phyloP scores from a whole-genome alignment of 1,140 invertebrate genomes.

The Danaus melanippus region DNA sequence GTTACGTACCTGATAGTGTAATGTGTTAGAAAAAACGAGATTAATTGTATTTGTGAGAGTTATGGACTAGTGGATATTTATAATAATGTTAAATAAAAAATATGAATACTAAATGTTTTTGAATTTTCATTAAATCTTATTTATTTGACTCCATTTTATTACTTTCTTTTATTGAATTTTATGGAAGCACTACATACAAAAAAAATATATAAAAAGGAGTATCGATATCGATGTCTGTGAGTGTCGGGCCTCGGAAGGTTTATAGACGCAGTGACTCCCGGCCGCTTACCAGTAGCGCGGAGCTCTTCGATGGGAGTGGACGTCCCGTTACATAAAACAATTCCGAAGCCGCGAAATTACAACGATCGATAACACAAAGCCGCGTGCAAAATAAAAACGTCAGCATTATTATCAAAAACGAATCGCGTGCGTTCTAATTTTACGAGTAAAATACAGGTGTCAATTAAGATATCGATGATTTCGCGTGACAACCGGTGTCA shows the following conservation, averaged over 20 bases:
- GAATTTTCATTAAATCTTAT: no score
- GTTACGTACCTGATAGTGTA: no score
- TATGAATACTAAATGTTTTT: no score
- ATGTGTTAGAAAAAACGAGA: no score
- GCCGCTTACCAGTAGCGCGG: slow-evolving; percentile 48
- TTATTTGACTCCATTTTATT: no score
- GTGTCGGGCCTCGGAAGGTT: slow-evolving; percentile 22
- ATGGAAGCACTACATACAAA: no score
- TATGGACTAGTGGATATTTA: no score
- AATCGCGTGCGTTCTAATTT: slow-evolving; percentile 7
- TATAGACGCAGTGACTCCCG: slow-evolving; percentile 59
- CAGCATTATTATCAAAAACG: slow-evolving; percentile 10
- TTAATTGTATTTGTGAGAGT: no score
- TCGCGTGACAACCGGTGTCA: slow-evolving; percentile 54
- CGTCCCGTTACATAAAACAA: slow-evolving; percentile 9
- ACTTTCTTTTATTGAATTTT: no score
- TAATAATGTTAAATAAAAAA: no score
- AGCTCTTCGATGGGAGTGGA: slow-evolving; percentile 21
- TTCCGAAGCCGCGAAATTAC: slow-evolving; percentile 12
- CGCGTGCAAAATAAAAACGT: slow-evolving; percentile 29
- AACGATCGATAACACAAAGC: slow-evolving; percentile 50
- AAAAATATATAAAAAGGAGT: background rate
- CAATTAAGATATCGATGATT: slow-evolving; percentile 40
- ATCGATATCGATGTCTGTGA: slow-evolving; percentile 11
- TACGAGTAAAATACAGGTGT: slow-evolving; percentile 15